Evolutionary conservation across 2,113 vertebrate genomes (phyloP).

Genomic region (Megalops atlanticus): DNA sequence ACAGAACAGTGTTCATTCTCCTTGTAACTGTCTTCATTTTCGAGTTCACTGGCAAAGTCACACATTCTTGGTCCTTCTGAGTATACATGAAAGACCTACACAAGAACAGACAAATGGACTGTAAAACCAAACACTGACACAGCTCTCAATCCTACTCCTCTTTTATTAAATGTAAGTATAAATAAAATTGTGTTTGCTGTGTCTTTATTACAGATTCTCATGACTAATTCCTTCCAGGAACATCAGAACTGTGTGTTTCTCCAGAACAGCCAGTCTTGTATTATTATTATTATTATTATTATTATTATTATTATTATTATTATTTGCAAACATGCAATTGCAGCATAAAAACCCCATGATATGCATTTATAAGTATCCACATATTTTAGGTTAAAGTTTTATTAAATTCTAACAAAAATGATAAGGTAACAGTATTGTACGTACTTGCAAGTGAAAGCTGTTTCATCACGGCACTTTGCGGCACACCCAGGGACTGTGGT

Average conservation of each 20-base stretch:
- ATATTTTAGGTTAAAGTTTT: neutral
- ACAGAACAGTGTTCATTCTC: slow-evolving; percentile 55
- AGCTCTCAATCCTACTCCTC: neutral
- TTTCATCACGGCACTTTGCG: slow-evolving; percentile 62
- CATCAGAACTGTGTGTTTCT: too few relatives aligned
- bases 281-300: too few relatives aligned
- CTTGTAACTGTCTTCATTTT: slow-evolving; percentile 61
- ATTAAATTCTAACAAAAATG: neutral
- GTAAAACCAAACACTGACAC: neutral
- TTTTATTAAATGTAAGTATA: too few relatives aligned
- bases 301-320: too few relatives aligned
- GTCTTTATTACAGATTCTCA: too few relatives aligned
- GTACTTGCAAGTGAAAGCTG: slow-evolving; percentile 67
- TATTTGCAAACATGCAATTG: neutral
- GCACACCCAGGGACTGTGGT: slow-evolving; percentile 57
- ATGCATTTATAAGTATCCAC: neutral
- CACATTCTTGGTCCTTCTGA: slow-evolving; percentile 72
- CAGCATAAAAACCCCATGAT: neutral
- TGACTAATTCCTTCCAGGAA: too few relatives aligned
- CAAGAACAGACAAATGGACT: slow-evolving; percentile 12
- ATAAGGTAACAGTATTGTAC: neutral
- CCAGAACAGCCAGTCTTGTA: too few relatives aligned
- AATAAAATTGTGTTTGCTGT: too few relatives aligned
- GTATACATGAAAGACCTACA: slow-evolving; percentile 66
- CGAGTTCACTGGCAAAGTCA: slow-evolving; percentile 61